These are phyloP conservation scores for Parauchenoglanis ngamensis DNA, from an alignment of 2,797 vertebrate species.

Conservation along the genomic window DNA sequence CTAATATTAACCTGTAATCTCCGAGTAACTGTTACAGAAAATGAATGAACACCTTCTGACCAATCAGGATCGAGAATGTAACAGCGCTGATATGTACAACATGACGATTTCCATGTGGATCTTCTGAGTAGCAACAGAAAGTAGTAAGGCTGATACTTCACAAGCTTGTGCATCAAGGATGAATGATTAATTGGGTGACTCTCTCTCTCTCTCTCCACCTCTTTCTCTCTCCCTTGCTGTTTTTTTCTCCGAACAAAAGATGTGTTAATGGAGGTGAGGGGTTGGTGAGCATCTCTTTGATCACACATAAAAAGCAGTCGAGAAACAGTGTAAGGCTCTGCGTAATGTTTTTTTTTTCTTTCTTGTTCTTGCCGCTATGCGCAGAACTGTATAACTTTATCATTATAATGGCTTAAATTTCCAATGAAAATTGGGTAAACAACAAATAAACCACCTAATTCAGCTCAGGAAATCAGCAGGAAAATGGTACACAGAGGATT, in stretches of 20 bases:
- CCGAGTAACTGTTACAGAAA: not conserved
- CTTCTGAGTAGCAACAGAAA: not conserved
- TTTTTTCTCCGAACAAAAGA: not conserved
- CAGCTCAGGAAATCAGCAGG: not conserved
- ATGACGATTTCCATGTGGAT: not conserved
- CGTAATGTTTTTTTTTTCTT: not conserved
- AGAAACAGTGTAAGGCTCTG: not conserved
- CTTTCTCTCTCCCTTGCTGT: not conserved
- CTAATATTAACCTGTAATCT: not conserved
- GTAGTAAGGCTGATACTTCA: not conserved
- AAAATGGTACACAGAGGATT: not conserved
- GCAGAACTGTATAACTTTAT: not conserved
- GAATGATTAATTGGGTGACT: not conserved
- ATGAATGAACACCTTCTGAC: not conserved
- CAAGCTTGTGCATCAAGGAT: not conserved
- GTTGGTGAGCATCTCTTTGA: not conserved
- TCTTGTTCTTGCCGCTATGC: not conserved
- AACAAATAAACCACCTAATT: not conserved
- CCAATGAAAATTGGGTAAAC: slow-evolving; percentile 4
- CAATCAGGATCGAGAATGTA: not conserved
- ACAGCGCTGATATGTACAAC: too few relatives aligned
- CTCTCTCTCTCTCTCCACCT: not conserved
- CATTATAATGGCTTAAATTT: not conserved
- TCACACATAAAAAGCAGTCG: slow-evolving; percentile 12
- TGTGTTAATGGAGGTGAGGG: slow-evolving; percentile 26